Evolutionary conservation across 2,888 invertebrate species (phyloP), one percentile per base, ranked within the genome.

Genomic region (Luperina testacea): DNA sequence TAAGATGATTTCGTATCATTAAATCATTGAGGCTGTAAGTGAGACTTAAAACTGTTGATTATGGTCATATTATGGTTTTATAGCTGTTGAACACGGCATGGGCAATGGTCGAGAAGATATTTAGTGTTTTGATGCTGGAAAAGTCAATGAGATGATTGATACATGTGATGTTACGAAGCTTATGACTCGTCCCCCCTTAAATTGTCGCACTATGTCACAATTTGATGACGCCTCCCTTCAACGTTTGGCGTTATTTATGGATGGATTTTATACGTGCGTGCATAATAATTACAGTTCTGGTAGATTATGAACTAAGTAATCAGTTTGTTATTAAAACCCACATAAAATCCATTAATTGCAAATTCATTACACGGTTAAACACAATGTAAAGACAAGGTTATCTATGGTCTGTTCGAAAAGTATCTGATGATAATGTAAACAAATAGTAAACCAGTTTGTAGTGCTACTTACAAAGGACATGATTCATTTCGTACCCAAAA

Each of bases 1-100:
- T 63, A 38, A 71, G 5, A 59, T 45, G 82, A 77, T 77, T 81
- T 81, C 72, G 20, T 69, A 42, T 51, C 57, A 82, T n/a, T 81
- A 76, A 76, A 81, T 81, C 82, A 81, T 53, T 42, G 51, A 67
- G n/a, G 11, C 5, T 51, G 73, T 74, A 72, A 81, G 24, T 64
- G 76, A 69, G 68, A 72, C 20, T 17, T 63, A 0, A 17, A 53
- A 24, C 2, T 53, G 72, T 64, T 53, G 63, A 70, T 80, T 67
- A 81, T 81, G 65, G 74, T 48, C 80, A 8, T 65, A 51, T 45
- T 74, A 80, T 65, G 80, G 75, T 27, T 27, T 63, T 67, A 82
- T 63, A 24, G 53, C 7, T 1, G 20, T 0, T 24, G 0, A n/a
- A 5, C 82, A 82, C 82, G 82, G 7, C 48, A 82, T 38, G 38